Percentiles rank a stretch among this genome's conserved stretches.
Evolutionary conservation across 92 coral and sea anemone genomes (phyloP).

Genomic region (Porites evermanni): DNA sequence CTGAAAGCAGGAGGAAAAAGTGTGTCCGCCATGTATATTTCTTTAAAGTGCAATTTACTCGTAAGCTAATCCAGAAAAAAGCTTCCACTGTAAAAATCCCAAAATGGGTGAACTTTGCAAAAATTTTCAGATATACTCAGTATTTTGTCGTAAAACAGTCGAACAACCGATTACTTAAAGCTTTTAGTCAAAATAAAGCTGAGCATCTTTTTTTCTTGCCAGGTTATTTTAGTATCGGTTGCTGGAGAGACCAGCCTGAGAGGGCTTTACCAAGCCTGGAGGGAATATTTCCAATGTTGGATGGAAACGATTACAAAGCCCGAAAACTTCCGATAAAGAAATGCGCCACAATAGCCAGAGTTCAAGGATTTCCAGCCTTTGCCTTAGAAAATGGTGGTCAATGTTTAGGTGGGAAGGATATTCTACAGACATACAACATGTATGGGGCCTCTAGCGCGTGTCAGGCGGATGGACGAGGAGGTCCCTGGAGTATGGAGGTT

Average conservation of each 20-base stretch:
- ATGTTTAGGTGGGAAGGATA: constrained; percentile 88
- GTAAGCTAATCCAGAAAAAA: too few relatives aligned
- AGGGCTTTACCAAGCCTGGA: constrained; percentile 88
- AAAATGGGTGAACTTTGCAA: too few relatives aligned
- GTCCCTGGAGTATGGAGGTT: constrained; percentile 98
- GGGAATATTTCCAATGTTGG: constrained; percentile 88
- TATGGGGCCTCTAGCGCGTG: constrained; percentile 94
- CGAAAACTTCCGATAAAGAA: constrained; percentile 84
- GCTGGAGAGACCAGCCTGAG: constrained; percentile 98
- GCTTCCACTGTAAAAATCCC: too few relatives aligned
- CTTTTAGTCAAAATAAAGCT: too few relatives aligned
- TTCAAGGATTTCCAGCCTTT: constrained; percentile 91
- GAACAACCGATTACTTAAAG: background rate
- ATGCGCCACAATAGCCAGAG: constrained; percentile 87
- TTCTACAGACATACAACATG: constrained; percentile 84
- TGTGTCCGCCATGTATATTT: too few relatives aligned
- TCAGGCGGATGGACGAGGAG: constrained; percentile 85
- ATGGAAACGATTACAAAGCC: constrained; percentile 81
- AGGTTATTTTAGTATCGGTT: constrained; percentile 96
- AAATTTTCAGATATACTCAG: too few relatives aligned
- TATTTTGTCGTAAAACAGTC: background rate
- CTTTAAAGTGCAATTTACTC: too few relatives aligned
- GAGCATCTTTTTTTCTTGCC: background rate
- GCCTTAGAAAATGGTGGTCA: constrained; percentile 98
- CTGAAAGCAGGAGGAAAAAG: too few relatives aligned